Evolutionary conservation across 2,888 invertebrate genomes (phyloP).

Genomic region (Phymatocera aterrima): DNA sequence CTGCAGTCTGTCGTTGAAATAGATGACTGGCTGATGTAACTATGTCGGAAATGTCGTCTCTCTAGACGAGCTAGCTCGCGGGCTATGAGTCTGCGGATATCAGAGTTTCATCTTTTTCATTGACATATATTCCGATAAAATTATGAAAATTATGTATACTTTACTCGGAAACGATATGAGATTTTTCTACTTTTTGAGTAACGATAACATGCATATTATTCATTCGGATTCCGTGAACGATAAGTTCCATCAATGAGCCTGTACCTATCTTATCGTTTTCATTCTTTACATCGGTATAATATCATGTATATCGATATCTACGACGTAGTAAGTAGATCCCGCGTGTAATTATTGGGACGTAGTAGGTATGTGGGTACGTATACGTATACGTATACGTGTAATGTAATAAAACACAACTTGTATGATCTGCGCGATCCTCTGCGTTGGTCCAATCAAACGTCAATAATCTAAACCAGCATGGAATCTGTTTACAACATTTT

Average conservation of each 20-base stretch:
- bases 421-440: conserved; percentile 40
- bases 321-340: background rate
- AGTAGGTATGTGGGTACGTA: background rate
- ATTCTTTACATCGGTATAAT: too few relatives aligned
- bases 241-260: too few relatives aligned
- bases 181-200: too few relatives aligned
- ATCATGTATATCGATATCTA: too few relatives aligned
- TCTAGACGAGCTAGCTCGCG: conserved; percentile 5
- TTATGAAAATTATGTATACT: too few relatives aligned
- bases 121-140: too few relatives aligned
- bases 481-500: conserved; percentile 61
- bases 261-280: too few relatives aligned
- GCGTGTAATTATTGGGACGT: background rate
- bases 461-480: conserved; percentile 59
- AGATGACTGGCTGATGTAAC: conserved; percentile 40
- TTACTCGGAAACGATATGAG: too few relatives aligned
- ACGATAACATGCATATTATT: too few relatives aligned
- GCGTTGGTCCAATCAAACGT: conserved; percentile 55
- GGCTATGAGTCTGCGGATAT: background rate
- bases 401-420: background rate
- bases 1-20: conserved; percentile 19
- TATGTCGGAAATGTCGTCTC: conserved; percentile 33
- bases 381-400: background rate
- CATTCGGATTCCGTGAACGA: too few relatives aligned
- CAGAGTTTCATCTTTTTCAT: background rate